Evolutionary conservation across 2,797 vertebrate species (phyloP), one percentile per base, ranked within the genome.

Genomic region (Benthosema pterotum): DNA sequence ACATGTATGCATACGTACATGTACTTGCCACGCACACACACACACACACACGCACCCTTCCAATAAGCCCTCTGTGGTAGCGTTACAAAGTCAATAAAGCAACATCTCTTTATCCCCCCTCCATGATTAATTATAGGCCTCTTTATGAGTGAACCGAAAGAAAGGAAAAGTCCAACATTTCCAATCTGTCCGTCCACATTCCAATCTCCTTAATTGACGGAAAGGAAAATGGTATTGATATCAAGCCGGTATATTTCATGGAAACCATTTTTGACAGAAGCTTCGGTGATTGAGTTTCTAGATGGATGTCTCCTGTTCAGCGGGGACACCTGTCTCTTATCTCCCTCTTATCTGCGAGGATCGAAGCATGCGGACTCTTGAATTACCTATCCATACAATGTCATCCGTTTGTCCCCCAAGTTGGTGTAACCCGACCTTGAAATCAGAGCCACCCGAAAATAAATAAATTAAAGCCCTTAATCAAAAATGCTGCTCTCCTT

Each of bases 271-370:
- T 85, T 84, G 80, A 79, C 67, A 42, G 75, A n/a, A 82, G 79
- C 76, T 75, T 85, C 52, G 65, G 65, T 64, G 87, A 86, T 88
- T 87, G 83, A 87, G 74, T 91, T 89, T 91, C 84, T 77, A 68
- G 87, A 89, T 84, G 81, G 82, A 90, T 83, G 85, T 88, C 86
- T 87, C 87, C 82, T 85, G 71, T 89, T 90, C 85, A 87, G 85
- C 81, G 78, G 87, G 87, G 90, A 91, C 87, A 89, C 89, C 88
- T 92, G 90, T 85, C 86, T 81, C 83, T 91, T 90, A 89, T 91
- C 88, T 87, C 72, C 78, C 66, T 72, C 86, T 91, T 90, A 91
- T 93, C 91, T 75, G 78, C 65, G 74, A 86, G 80, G 86, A 91
- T 92, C 83, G 82, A 91, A 88, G 87, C 85, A 71, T 87, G 80